Base-by-base conservation (phyloP, 2,113 vertebrate genomes). In the Platichthys flesus region DNA sequence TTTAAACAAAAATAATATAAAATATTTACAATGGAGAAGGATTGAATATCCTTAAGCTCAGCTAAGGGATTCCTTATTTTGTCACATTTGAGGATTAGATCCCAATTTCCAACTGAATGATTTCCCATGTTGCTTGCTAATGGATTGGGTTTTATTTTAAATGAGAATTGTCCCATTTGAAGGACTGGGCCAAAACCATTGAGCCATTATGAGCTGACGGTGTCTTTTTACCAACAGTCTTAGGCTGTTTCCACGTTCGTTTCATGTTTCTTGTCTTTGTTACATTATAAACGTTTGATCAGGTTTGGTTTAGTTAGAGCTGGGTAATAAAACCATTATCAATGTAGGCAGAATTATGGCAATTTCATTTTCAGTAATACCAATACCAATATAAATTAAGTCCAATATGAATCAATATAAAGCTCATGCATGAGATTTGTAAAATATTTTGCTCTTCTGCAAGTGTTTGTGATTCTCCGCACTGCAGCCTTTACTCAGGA, bases 71-170 rank as follows among this genome's bases (percentile, higher is more conserved):
- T 83, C 63, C 45, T 72, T 55, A 62, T 76, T 79, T 45, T 78
- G 62, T 71, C 66, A 62, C 71, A 76, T 74, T 74, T 86, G 79
- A 62, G 72, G 55, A 85, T 83, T 79, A 66, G 52, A 77, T 82
- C 70, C 66, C 31, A 76, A 86, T 85, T 88, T 79, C 66, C 67
- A 78, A 42, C 20, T 67, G 60, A 85, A 52, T 51, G 69, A 71
- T 75, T 88, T 75, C 71, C 79, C 73, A 71, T 78, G 79, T 77
- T 74, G 61, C 64, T 65, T 28, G 67, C 60, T 67, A 78, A 79
- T 86, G 49, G 63, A 81, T 83, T 71, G 54, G 65, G 64, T 78
- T 77, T 73, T 58, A 63, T 81, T 83, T 82, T 75, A 82, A 84
- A 84, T 79, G 23, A 31, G 14, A 31, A 42, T 59, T 69, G 69